phyloP scores from a whole-genome alignment of 2,888 invertebrate genomes.

The Drosophila picticornis region DNA sequence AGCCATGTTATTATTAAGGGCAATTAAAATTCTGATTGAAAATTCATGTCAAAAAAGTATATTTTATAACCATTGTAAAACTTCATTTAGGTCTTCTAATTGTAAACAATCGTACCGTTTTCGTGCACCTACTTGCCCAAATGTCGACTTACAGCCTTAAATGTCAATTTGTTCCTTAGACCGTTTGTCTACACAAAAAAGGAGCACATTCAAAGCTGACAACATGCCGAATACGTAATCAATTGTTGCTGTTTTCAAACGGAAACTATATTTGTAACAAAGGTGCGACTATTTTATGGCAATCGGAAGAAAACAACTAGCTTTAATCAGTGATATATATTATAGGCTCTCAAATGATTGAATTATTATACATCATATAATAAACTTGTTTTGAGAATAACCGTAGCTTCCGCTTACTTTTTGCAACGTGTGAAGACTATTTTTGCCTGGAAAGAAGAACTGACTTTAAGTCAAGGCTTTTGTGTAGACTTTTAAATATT shows the following conservation, averaged over 20 bases:
- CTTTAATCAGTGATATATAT: background rate
- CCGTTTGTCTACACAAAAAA: background rate
- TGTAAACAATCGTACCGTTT: constrained; percentile 41
- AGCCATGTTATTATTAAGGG: constrained; percentile 84
- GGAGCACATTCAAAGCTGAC: background rate
- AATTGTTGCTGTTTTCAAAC: background rate
- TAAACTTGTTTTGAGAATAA: background rate
- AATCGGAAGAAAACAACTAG: background rate
- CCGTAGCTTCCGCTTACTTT: background rate
- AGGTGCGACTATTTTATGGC: background rate
- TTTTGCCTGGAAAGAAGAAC: background rate
- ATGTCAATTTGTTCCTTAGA: background rate
- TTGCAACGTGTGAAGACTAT: background rate
- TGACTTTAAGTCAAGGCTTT: background rate
- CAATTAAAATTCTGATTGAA: constrained; percentile 85
- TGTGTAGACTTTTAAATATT: background rate
- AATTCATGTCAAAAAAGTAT: constrained; percentile 84
- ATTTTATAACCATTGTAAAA: constrained; percentile 81
- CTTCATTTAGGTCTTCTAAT: constrained; percentile 72
- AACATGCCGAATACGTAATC: constrained; percentile 45
- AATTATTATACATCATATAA: background rate
- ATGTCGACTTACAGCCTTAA: background rate
- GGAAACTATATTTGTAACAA: background rate
- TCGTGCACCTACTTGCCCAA: background rate
- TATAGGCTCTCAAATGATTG: background rate